These are phyloP conservation scores for Ochropacha duplaris DNA, from an alignment of 2,888 invertebrate species.

Conservation along the genomic window DNA sequence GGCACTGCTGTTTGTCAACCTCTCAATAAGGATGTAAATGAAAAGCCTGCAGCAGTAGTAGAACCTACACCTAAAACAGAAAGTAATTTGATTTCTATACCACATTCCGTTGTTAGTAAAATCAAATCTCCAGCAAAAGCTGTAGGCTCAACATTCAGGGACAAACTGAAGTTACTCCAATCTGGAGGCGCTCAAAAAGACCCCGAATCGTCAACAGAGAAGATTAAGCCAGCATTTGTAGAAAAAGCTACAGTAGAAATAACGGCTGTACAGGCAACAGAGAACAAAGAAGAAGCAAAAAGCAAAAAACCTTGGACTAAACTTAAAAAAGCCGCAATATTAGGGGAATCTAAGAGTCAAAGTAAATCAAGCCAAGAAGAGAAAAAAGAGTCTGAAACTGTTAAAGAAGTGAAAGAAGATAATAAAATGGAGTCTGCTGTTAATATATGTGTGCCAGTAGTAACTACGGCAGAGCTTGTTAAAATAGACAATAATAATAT, in stretches of 20 bases:
- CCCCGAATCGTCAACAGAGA: constrained; percentile 49
- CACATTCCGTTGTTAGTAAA: constrained; percentile 79
- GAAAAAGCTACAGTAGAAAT: constrained; percentile 65
- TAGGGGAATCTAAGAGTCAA: constrained; percentile 76
- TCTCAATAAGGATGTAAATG: constrained; percentile 64
- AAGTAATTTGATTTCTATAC: constrained; percentile 74
- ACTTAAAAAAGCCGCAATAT: constrained; percentile 88
- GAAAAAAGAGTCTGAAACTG: constrained; percentile 49
- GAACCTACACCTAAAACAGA: constrained; percentile 76
- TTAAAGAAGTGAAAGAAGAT: constrained; percentile 40
- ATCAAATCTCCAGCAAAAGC: constrained; percentile 79
- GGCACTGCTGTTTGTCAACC: constrained; percentile 76
- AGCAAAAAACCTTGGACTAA: constrained; percentile 88
- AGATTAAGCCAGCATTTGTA: constrained; percentile 45
- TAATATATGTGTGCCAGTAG: constrained; percentile 65
- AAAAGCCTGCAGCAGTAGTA: constrained; percentile 72
- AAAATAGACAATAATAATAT: constrained; percentile 78
- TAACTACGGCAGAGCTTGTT: constrained; percentile 75
- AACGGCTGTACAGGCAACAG: constrained; percentile 50
- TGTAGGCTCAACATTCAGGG: constrained; percentile 74
- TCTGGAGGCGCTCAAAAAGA: constrained; percentile 59
- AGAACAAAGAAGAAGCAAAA: constrained; percentile 62
- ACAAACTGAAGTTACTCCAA: constrained; percentile 77
- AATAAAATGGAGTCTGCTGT: constrained; percentile 47
- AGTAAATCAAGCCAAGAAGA: constrained; percentile 66